Evolutionary conservation across 23 tunicate species (phyloP), one percentile per base, ranked within the genome.

Genomic region (Corella eumyota): DNA sequence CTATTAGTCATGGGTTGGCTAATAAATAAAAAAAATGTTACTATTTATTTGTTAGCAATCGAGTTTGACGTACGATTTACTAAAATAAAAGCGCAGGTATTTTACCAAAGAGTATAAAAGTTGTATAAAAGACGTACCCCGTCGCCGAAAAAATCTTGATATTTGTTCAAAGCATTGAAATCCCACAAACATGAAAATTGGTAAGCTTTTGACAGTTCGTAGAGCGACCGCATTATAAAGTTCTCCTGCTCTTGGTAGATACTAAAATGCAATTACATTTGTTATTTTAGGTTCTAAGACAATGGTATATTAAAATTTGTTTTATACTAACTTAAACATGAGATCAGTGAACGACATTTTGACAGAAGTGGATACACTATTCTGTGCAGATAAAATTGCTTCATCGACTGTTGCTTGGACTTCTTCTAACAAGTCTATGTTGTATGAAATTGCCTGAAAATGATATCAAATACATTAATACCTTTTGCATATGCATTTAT

Each of bases 171-270:
- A 1, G 45, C 72, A 33, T 66, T 46, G 25, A 66, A 66, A 32
- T 66, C 40, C 72, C 72, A 66, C 45, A 66, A 38, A 33, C 72
- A 66, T 19, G 72, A 66, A 45, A 66, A 66, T 38, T 66, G 72
- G 40, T 66, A 66, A 26, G 72, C 72, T 60, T 66, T 66, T 30
- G 72, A 66, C 21, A 66, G 33, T 51, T 66, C 72, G 31, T 66
- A 66, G 2, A 66, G 5, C 26, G 72, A 49, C 27, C 72, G 30
- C 72, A 66, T 66, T 37, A 66, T 66, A 19, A 32, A 15, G 35
- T 66, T 66, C 32, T 66, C 72, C 31, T 66, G 57, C 36, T 66
- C 60, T 33, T 66, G 72, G 72, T 66, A 66, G 60, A 66, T 20
- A 38, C 72, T 66, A 40, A 19, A 66, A 66, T 17, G 29, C 33